phyloP scores from a whole-genome alignment of 2,113 vertebrate genomes.

The Oxyura jamaicensis region DNA sequence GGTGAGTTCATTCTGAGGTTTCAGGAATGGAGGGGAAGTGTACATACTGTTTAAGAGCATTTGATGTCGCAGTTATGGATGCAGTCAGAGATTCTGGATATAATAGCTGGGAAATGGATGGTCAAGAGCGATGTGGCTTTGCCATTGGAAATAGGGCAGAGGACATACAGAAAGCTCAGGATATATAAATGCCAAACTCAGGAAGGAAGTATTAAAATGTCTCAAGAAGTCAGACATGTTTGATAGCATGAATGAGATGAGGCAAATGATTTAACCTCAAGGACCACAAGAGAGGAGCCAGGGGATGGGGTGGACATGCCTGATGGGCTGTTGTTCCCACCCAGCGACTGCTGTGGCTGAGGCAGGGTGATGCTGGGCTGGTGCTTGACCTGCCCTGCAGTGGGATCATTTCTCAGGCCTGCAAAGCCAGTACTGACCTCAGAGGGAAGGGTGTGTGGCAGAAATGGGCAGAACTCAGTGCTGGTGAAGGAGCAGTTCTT shows the following conservation, averaged over 20 bases:
- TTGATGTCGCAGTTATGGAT: not conserved
- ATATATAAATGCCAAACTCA: not conserved
- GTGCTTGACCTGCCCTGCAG: not conserved
- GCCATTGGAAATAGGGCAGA: not conserved
- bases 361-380: too few species aligned
- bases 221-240: not conserved
- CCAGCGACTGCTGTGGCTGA: not conserved
- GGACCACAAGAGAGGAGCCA: not conserved
- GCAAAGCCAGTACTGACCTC: not conserved
- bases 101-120: not conserved
- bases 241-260: not conserved
- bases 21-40: not conserved
- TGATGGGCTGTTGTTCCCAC: not conserved
- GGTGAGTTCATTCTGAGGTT: not conserved
- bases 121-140: not conserved
- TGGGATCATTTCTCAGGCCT: not conserved
- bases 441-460: not conserved
- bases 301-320: not conserved
- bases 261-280: not conserved
- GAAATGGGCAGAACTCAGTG: not conserved
- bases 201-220: not conserved
- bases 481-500: rapidly evolving
- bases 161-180: not conserved
- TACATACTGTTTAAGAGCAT: not conserved
- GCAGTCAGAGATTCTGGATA: not conserved